Percentiles rank a stretch among this genome's conserved stretches.
Evolutionary conservation across 2,888 invertebrate genomes (phyloP).

Genomic region (Macrophya annulata): DNA sequence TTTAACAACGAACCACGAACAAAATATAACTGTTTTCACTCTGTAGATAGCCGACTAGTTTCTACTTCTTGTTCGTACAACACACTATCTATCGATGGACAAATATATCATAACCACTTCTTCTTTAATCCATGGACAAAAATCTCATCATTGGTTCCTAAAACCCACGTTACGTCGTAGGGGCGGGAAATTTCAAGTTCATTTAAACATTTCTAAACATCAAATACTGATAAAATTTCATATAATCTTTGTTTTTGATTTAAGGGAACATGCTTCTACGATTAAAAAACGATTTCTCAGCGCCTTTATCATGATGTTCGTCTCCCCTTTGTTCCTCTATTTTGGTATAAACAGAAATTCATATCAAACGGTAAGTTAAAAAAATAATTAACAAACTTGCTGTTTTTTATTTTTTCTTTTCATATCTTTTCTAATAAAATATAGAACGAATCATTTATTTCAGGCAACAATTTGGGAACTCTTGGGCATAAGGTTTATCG

Average conservation of each 20-base stretch:
- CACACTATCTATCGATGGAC: constrained; percentile 11
- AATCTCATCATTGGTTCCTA: not conserved
- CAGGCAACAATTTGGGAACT: constrained; percentile 85
- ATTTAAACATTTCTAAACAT: not conserved
- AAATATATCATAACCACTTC: not conserved
- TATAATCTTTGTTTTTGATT: constrained; percentile 71
- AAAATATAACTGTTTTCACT: constrained; percentile 65
- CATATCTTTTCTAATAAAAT: constrained; percentile 29
- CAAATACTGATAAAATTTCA: not conserved
- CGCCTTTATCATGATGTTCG: constrained; percentile 89
- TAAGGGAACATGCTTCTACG: constrained; percentile 93
- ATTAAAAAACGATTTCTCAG: constrained; percentile 94
- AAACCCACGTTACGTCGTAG: not conserved
- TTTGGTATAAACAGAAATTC: constrained; percentile 85
- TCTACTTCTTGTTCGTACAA: not conserved
- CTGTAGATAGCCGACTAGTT: not conserved
- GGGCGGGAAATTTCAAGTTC: not conserved
- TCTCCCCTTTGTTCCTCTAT: constrained; percentile 90
- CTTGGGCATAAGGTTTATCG: constrained; percentile 88
- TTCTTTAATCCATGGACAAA: constrained; percentile 26
- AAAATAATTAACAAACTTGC: not conserved
- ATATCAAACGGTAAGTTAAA: constrained; percentile 81
- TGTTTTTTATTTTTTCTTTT: constrained; percentile 39
- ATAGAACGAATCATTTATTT: constrained; percentile 64
- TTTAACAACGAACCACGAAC: constrained; percentile 67